Base-by-base conservation (phyloP, 2,797 vertebrate species). In the Chiroxiphia lanceolata region DNA sequence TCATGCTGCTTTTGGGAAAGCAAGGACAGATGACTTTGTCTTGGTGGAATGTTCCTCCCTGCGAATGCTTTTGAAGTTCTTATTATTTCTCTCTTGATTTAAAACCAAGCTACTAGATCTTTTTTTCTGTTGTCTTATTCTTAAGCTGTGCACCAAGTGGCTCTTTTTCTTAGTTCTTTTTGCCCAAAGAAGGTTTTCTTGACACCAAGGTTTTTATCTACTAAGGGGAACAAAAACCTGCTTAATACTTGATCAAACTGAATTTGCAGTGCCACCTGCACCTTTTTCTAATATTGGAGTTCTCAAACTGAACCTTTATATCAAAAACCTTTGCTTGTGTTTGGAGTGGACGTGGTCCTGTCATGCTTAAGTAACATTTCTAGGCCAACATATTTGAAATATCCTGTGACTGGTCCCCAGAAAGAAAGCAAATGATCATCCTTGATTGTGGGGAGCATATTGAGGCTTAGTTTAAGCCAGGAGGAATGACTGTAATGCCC, bases 1-100 rank as follows among this genome's bases (percentile, higher is more conserved):
- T 96, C 71, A 25, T 75, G 82, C 92, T 95, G 93, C 89, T 93
- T 94, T 94, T 89, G 94, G 91, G 91, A 75, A 91, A 92, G 79
- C 34, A 89, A 86, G 94, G 91, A 78, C 56, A 81, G 87, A 89
- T 93, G 94, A 92, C 87, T 89, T 91, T 93, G 89, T 87, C 82
- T 83, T 87, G 93, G 87, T 94, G 92, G 94, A 94, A 93, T 87
- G 89, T 92, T 93, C 61, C 76, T 95, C 91, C 53, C 71, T 89
- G 83, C 0, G 0, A 89, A 87, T 63, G 77, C 60, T 94, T 96
- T 89, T 94, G 92, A 93, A 93, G 60, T 95, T 61, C 20, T 81
- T 90, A 56, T 60, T 93, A 71, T 91, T 94, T 85, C 20, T 34
- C 50, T 83, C 87, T 88, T 81, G 84, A 75, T 94, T 94, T 92